phyloP scores from a whole-genome alignment of 2,113 vertebrate species.

The Gadus chalcogrammus region DNA sequence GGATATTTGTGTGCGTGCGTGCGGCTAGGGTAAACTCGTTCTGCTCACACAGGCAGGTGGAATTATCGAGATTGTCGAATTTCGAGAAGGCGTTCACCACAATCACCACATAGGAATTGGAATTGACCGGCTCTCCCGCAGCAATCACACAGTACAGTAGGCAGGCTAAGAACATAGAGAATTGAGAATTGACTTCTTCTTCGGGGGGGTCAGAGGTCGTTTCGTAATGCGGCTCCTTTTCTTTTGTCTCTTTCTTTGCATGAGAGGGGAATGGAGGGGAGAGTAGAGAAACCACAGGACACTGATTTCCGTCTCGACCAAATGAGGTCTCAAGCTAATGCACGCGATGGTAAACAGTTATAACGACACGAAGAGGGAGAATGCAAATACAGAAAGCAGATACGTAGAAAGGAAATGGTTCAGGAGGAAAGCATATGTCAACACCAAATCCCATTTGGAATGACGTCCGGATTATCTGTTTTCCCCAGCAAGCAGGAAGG shows the following conservation, averaged over 20 bases:
- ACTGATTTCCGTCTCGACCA: no score
- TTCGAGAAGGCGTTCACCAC: constrained; percentile 29
- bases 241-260: no score
- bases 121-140: constrained; percentile 60
- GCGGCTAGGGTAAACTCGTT: constrained; percentile 1
- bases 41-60: constrained; percentile 13
- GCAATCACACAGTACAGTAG: constrained; percentile 32
- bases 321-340: no score
- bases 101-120: constrained; percentile 57
- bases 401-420: background rate
- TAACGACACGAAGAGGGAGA: no score
- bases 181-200: constrained; percentile 22
- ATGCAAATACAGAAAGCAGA: background rate
- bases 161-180: constrained; percentile 32
- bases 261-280: no score
- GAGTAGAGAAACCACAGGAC: no score
- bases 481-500: no score
- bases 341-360: no score
- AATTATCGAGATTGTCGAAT: background rate
- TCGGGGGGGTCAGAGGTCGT: constrained; percentile 33
- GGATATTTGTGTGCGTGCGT: background rate
- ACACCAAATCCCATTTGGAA: no score
- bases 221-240: no score
- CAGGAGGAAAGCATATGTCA: no score
- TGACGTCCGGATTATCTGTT: no score